Evolutionary conservation across 2,113 vertebrate genomes (phyloP).

Genomic region (Python bivittatus): DNA sequence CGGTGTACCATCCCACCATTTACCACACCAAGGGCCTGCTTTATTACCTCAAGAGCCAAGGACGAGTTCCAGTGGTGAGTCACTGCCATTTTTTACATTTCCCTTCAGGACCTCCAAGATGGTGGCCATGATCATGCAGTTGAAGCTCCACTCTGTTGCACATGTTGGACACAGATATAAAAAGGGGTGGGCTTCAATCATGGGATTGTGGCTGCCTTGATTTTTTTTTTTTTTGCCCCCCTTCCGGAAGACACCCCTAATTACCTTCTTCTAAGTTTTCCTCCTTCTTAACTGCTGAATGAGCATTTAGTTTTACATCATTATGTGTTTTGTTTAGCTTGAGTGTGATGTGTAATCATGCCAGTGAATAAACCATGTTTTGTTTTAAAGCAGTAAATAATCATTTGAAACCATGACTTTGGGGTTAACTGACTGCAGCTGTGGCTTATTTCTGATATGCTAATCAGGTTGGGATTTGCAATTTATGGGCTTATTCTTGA

Average conservation of each 20-base stretch:
- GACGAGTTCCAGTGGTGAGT: constrained; percentile 84
- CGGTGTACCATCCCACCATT: constrained; percentile 84
- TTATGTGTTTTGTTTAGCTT: not conserved
- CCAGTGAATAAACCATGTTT: not conserved
- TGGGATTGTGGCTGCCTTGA: not conserved
- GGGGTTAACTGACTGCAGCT: not conserved
- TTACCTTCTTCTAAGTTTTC: not conserved
- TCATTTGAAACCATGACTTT: not conserved
- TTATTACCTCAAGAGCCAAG: constrained; percentile 80
- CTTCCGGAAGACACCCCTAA: not conserved
- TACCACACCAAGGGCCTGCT: constrained; percentile 92
- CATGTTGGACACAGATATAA: not conserved
- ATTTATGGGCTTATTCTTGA: not conserved
- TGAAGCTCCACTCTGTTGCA: not conserved
- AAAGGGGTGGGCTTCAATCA: not conserved
- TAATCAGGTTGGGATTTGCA: not conserved
- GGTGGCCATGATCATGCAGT: not conserved
- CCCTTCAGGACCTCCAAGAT: not conserved
- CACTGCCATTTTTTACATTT: not conserved
- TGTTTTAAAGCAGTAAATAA: not conserved
- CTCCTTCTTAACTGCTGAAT: not conserved
- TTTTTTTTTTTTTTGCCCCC: not conserved
- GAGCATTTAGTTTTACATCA: not conserved
- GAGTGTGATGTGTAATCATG: not conserved
- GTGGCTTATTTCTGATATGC: not conserved